Evolutionary conservation across 2,113 vertebrate genomes (phyloP).

Genomic region (Salvator merianae): DNA sequence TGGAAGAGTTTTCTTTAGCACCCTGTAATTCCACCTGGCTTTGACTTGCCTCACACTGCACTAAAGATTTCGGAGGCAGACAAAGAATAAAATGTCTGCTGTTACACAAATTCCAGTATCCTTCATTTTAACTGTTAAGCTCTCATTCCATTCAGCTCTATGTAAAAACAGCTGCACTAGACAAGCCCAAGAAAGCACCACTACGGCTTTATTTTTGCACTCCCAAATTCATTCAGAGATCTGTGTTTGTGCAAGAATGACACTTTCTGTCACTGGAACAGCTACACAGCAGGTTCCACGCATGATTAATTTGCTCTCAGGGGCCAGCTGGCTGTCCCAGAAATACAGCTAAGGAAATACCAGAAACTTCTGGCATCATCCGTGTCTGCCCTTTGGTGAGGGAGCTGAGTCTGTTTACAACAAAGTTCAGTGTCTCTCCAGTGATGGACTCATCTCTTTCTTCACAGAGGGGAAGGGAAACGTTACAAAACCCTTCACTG

Average conservation of each 20-base stretch:
- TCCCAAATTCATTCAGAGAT: neutral
- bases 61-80: neutral
- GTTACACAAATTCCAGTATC: neutral
- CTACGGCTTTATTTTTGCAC: too few species aligned
- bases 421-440: neutral
- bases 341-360: neutral
- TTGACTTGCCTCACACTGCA: neutral
- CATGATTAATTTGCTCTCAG: neutral
- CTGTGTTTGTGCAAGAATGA: neutral
- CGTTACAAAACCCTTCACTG: neutral
- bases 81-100: neutral
- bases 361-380: neutral
- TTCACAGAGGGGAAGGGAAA: neutral
- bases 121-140: neutral
- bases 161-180: neutral
- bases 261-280: neutral
- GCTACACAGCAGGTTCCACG: neutral
- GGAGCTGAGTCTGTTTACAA: neutral
- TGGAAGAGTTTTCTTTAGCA: neutral
- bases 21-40: neutral
- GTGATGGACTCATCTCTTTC: too few species aligned
- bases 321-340: neutral
- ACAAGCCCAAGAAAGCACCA: neutral
- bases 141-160: too few species aligned
- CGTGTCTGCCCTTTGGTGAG: neutral